Conservation (phyloP, 2,797 vertebrate species). For the Adelosebastes latens region DNA sequence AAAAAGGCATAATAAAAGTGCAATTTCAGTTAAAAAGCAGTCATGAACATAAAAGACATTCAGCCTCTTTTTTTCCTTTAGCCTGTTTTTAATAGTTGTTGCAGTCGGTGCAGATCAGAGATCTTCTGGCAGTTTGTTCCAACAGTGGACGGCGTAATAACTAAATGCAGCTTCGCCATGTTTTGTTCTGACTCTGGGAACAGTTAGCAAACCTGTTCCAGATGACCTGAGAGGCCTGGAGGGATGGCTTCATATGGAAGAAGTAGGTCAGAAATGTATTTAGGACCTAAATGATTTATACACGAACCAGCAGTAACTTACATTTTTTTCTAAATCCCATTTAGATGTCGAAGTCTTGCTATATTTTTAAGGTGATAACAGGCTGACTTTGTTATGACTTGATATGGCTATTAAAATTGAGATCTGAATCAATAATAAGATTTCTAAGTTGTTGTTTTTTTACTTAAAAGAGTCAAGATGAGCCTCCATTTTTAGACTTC, state of each 20-base stretch:
- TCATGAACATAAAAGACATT: too few relatives aligned
- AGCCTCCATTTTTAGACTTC: too few relatives aligned
- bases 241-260: neutral
- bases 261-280: neutral
- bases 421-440: neutral
- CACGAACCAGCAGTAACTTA: neutral
- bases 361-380: neutral
- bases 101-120: neutral
- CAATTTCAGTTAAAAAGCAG: too few relatives aligned
- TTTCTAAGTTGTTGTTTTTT: neutral
- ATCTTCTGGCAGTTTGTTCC: neutral
- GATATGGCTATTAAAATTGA: neutral
- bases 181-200: neutral
- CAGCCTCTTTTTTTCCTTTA: too few relatives aligned
- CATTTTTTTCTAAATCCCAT: neutral
- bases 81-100: too few relatives aligned
- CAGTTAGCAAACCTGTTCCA: neutral
- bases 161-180: neutral
- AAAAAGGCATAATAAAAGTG: too few relatives aligned
- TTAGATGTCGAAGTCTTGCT: too few relatives aligned
- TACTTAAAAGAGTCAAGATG: too few relatives aligned
- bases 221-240: neutral
- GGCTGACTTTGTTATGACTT: neutral
- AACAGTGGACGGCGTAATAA: neutral
- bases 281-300: neutral